phyloP scores from a whole-genome alignment of 2,888 invertebrate species.

The Xylota sylvarum region DNA sequence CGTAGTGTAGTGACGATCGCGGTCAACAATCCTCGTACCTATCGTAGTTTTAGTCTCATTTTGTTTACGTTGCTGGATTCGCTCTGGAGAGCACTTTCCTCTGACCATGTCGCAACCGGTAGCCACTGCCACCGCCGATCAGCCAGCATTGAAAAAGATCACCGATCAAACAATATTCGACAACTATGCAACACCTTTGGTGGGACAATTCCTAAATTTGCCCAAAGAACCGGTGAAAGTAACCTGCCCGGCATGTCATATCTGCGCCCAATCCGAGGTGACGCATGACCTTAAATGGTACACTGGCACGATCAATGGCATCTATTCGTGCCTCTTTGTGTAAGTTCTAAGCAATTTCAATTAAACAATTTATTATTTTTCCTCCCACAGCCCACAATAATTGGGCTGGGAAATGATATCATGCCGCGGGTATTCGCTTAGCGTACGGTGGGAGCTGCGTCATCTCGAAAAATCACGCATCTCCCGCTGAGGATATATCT shows the following conservation, averaged over 20 bases:
- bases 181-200: slow-evolving; percentile 83
- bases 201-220: slow-evolving; percentile 82
- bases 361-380: slow-evolving; percentile 39
- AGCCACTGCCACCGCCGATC: slow-evolving; percentile 48
- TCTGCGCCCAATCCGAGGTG: slow-evolving; percentile 80
- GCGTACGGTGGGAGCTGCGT: slow-evolving; percentile 18
- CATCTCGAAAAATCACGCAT: slow-evolving; percentile 18
- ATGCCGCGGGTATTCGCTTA: slow-evolving; percentile 23
- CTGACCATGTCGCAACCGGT: slow-evolving; percentile 38
- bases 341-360: slow-evolving; percentile 77
- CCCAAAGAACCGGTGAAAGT: slow-evolving; percentile 80
- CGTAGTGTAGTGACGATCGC: slow-evolving; percentile 37
- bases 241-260: slow-evolving; percentile 82
- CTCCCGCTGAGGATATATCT: slow-evolving; percentile 2
- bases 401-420: slow-evolving; percentile 52
- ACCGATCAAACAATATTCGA: slow-evolving; percentile 80
- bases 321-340: slow-evolving; percentile 83
- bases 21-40: neutral
- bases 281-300: slow-evolving; percentile 83
- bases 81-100: neutral
- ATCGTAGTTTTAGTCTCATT: slow-evolving; percentile 46
- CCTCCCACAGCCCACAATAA: slow-evolving; percentile 32
- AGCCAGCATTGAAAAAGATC: slow-evolving; percentile 59
- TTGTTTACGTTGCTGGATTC: slow-evolving; percentile 71
- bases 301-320: slow-evolving; percentile 81